Conservation (phyloP, 2,113 vertebrate genomes). For the Ondatra zibethicus region DNA sequence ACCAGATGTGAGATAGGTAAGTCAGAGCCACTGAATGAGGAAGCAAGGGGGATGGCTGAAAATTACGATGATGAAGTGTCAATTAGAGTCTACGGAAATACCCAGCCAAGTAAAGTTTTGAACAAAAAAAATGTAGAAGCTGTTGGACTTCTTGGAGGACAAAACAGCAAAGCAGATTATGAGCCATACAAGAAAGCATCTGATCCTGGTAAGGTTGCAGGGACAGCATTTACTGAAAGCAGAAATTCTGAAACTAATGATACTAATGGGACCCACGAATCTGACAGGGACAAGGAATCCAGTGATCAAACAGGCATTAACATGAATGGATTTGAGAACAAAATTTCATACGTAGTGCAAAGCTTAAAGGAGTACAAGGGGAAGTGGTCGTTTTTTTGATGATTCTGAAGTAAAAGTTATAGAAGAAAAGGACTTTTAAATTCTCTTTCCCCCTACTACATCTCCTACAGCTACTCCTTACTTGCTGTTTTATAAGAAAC, state of each 20-base stretch:
- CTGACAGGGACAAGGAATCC: slow-evolving; percentile 37
- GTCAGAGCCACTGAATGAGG: slow-evolving; percentile 85
- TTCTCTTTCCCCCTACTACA: slow-evolving; percentile 93
- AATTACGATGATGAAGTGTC: slow-evolving; percentile 92
- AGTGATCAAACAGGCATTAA: background rate
- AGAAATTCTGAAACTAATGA: slow-evolving; percentile 79
- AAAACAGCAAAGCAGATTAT: slow-evolving; percentile 92
- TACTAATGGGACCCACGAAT: slow-evolving; percentile 62
- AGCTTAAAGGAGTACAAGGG: slow-evolving; percentile 94
- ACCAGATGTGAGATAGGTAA: slow-evolving; percentile 81
- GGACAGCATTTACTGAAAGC: slow-evolving; percentile 75
- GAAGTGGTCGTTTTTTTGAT: slow-evolving; percentile 97
- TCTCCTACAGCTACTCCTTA: slow-evolving; percentile 96
- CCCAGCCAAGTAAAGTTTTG: slow-evolving; percentile 85
- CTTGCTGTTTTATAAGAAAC: slow-evolving; percentile 96
- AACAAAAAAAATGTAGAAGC: slow-evolving; percentile 93
- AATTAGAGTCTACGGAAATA: slow-evolving; percentile 85
- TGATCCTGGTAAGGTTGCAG: slow-evolving; percentile 86
- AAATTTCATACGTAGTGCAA: slow-evolving; percentile 82
- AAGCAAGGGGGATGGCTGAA: slow-evolving; percentile 82
- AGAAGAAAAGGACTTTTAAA: slow-evolving; percentile 95
- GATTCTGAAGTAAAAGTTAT: slow-evolving; percentile 97
- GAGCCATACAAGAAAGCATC: slow-evolving; percentile 88
- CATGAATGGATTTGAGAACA: slow-evolving; percentile 80
- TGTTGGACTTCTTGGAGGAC: slow-evolving; percentile 94